A percentile compares a stretch with the other conserved stretches of the same genome.
Evolutionary conservation across 2,888 invertebrate species (phyloP).

Genomic region (Ecdyonurus torrentis): DNA sequence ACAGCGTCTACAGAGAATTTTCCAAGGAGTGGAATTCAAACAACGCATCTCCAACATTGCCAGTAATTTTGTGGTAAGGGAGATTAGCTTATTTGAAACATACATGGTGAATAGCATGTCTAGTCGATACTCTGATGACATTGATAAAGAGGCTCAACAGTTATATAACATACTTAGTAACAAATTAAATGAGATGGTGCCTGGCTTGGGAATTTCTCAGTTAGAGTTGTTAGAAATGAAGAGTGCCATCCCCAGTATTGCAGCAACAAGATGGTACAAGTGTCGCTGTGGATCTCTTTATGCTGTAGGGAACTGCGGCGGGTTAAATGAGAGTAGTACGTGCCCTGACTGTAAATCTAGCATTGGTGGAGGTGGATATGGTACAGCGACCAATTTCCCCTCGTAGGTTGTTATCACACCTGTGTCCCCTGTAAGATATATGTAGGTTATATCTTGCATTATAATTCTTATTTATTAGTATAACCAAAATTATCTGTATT

Average conservation of each 20-base stretch:
- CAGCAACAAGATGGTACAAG: neutral
- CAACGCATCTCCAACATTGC: neutral
- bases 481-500: too few relatives aligned
- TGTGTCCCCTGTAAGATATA: too few relatives aligned
- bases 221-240: neutral
- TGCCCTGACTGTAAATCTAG: neutral
- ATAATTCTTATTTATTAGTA: too few relatives aligned
- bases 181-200: neutral
- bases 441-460: too few relatives aligned
- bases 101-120: too few relatives aligned
- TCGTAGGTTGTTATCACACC: too few relatives aligned
- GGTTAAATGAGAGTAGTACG: neutral
- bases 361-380: neutral
- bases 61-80: neutral
- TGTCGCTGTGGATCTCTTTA: neutral
- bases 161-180: too few relatives aligned
- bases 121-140: neutral
- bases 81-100: too few relatives aligned
- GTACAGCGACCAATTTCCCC: neutral
- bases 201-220: neutral
- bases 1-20: neutral
- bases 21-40: too few relatives aligned
- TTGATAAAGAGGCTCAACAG: neutral
- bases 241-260: neutral
- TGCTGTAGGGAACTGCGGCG: neutral